These are phyloP conservation scores for Lochmaea capreae DNA, from an alignment of 2,888 invertebrate species.

Conservation along the genomic window DNA sequence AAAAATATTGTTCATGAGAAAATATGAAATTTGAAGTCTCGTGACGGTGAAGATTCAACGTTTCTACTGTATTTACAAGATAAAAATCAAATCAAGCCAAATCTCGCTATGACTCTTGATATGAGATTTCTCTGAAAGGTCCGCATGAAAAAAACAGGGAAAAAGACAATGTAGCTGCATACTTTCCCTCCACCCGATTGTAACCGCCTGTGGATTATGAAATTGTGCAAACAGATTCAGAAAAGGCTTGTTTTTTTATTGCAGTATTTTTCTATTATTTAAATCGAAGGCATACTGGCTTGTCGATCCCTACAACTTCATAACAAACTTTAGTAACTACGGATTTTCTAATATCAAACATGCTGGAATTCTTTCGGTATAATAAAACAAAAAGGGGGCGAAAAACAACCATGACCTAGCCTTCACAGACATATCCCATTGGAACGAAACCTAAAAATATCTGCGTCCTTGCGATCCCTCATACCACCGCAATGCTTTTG, in stretches of 20 bases:
- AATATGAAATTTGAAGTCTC: no score
- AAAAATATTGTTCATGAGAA: no score
- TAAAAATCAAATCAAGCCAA: no score
- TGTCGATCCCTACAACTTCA: background rate
- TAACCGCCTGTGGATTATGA: background rate
- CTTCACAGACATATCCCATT: slow-evolving; percentile 11
- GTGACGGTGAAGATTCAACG: no score
- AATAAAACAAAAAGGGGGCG: slow-evolving; percentile 20
- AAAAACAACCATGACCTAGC: slow-evolving; percentile 31
- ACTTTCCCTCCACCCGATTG: no score
- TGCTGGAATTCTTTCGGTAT: background rate
- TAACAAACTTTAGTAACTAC: background rate
- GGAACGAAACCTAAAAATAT: slow-evolving; percentile 17
- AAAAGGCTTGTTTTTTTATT: background rate
- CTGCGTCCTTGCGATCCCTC: slow-evolving; percentile 24
- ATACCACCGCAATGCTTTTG: slow-evolving; percentile 23
- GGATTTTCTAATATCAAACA: slow-evolving; percentile 18
- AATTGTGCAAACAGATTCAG: background rate
- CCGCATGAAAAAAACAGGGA: no score
- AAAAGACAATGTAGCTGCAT: no score
- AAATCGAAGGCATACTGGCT: background rate
- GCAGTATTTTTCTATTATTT: background rate
- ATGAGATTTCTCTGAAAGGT: no score
- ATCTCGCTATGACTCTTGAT: no score
- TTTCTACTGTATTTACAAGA: no score